Base-by-base conservation (phyloP, 2,888 invertebrate genomes). In the Parnassius orleans region DNA sequence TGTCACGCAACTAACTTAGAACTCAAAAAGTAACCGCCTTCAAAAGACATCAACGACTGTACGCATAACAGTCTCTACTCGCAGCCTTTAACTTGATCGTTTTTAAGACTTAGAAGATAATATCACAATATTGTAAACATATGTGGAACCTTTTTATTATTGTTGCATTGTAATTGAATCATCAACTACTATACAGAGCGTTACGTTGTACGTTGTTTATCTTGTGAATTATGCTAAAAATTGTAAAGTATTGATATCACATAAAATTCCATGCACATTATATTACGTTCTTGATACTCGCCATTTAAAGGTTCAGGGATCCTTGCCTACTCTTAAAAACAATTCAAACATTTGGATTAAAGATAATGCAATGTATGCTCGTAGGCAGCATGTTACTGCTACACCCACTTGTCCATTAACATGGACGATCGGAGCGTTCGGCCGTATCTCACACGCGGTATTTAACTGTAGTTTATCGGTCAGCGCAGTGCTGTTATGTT, bases 31-130 rank as follows among this genome's bases (percentile, higher is more conserved):
- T 41, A n/a, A 41, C 41, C n/a, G 52, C 52, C 24, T 52, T 41
- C 52, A 52, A 52, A 52, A 52, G 52, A 52, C 52, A 52, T 52
- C 52, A 52, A 50, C 50, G 50, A 50, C 10, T 9, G 14, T 14
- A 14, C 47, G n/a, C 47, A 7, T 7, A 3, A 5, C 47, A 14
- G 1, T 47, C 47, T 47, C 9, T n/a, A 11, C 47, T 7, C 14
- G 47, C 47, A 47, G 14, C 14, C 47, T 47, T 47, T 9, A 47
- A 14, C 9, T 9, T 47, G 9, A 5, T 47, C 47, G 24, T 0
- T 24, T 24, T 24, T 2, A 24, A 2, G 24, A 5, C 24, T 3
- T 24, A 24, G 24, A 24, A 24, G 3, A 24, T 24, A 24, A 24
- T 24, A 24, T 15, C 15, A 15, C 15, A 15, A 15, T 15, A 15